Evolutionary conservation across 2,797 vertebrate species (phyloP).

Genomic region (Tragopan temminckii): DNA sequence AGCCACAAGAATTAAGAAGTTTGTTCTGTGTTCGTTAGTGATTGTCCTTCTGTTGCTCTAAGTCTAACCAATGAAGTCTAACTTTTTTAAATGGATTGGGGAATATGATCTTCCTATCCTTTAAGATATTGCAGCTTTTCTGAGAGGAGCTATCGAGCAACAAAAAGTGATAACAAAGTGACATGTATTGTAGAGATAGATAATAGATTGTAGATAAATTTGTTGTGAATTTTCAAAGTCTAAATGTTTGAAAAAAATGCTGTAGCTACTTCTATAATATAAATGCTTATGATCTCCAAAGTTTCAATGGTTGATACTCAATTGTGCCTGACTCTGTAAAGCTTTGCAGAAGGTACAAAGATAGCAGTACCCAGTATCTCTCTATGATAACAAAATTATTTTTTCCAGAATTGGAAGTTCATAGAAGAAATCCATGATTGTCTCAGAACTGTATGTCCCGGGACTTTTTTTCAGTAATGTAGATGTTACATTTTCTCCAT

Average conservation of each 20-base stretch:
- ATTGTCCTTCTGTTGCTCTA: background rate
- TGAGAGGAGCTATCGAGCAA: background rate
- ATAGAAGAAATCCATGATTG: background rate
- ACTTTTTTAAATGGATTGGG: background rate
- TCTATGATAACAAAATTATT: background rate
- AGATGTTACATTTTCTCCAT: background rate
- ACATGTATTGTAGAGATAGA: background rate
- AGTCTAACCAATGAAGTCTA: background rate
- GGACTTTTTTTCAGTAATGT: background rate
- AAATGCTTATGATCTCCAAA: background rate
- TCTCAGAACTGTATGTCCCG: background rate
- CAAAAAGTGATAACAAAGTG: background rate
- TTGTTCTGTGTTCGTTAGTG: background rate
- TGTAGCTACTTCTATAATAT: background rate
- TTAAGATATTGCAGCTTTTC: background rate
- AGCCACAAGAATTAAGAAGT: background rate
- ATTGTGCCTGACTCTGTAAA: background rate
- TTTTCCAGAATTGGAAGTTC: background rate
- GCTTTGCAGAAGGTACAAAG: background rate
- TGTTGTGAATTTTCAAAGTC: background rate
- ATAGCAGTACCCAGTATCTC: background rate
- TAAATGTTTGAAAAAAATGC: background rate
- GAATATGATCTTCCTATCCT: background rate
- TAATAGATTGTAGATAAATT: background rate
- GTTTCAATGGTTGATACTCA: background rate